Evolutionary conservation across 2,797 vertebrate genomes (phyloP).

Genomic region (Sebastes minor): DNA sequence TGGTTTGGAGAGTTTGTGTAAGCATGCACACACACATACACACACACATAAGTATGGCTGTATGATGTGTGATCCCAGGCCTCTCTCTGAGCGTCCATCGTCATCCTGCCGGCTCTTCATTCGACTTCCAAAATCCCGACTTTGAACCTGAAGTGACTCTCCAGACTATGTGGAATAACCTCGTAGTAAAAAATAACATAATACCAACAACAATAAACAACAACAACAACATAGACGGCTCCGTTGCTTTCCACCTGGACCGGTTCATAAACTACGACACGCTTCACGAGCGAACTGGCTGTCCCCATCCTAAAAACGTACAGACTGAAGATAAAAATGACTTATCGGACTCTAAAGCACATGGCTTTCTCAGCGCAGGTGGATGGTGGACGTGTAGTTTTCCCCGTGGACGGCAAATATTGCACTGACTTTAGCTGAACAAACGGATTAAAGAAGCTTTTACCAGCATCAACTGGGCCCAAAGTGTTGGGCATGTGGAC

Average conservation of each 20-base stretch:
- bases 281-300: neutral
- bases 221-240: neutral
- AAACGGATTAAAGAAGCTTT: slow-evolving; percentile 35
- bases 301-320: neutral
- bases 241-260: slow-evolving; percentile 35
- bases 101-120: slow-evolving; percentile 34
- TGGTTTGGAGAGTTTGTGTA: slow-evolving; percentile 18
- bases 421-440: slow-evolving; percentile 67
- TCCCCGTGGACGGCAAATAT: slow-evolving; percentile 29
- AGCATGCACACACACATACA: slow-evolving; percentile 19
- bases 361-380: neutral
- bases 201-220: neutral
- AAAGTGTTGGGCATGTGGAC: slow-evolving; percentile 19
- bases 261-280: slow-evolving; percentile 7
- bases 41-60: neutral
- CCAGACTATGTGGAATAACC: neutral
- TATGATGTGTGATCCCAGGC: slow-evolving; percentile 22
- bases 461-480: slow-evolving; percentile 51
- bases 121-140: slow-evolving; percentile 23
- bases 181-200: neutral
- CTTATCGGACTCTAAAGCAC: slow-evolving; percentile 28
- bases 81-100: slow-evolving; percentile 25
- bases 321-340: slow-evolving; percentile 29
- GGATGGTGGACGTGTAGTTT: slow-evolving; percentile 21
- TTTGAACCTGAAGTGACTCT: slow-evolving; percentile 25